Percentiles rank a stretch among this genome's conserved stretches.
Evolutionary conservation across 53 echinoderm and acorn worm species (phyloP).

Genomic region (Echinometra lucunter): DNA sequence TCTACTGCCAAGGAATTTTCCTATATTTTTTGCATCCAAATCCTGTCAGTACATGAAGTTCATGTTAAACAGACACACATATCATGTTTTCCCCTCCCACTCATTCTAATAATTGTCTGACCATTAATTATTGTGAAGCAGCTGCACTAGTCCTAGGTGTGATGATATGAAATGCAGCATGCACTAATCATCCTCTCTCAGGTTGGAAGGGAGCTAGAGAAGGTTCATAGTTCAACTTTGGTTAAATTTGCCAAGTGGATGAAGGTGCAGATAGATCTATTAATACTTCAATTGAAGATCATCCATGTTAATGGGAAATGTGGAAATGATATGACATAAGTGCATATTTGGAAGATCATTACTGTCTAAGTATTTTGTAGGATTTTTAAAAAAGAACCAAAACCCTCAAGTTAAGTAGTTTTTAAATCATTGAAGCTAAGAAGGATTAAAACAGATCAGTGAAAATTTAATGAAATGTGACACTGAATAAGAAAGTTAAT

Average conservation of each 20-base stretch:
- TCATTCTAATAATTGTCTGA: slow-evolving; percentile 8
- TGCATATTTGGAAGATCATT: neutral
- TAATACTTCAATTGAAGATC: neutral
- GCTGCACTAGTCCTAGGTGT: neutral
- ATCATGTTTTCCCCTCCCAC: slow-evolving; percentile 19
- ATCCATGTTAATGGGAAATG: neutral
- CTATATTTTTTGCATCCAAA: too few relatives aligned
- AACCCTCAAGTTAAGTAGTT: too few relatives aligned
- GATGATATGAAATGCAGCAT: slow-evolving; percentile 45
- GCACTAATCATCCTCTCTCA: slow-evolving; percentile 7
- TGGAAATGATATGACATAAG: neutral
- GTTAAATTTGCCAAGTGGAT: neutral
- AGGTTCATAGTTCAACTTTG: slow-evolving; percentile 17
- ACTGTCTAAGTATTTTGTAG: too few relatives aligned
- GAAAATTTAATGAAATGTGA: too few relatives aligned
- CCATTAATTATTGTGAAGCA: slow-evolving; percentile 45
- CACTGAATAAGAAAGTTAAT: too few relatives aligned
- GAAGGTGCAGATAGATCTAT: neutral
- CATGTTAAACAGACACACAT: neutral
- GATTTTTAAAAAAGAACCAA: too few relatives aligned
- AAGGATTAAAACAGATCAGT: too few relatives aligned
- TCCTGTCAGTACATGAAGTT: too few relatives aligned
- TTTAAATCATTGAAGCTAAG: too few relatives aligned
- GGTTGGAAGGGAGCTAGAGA: neutral
- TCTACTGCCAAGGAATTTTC: too few relatives aligned